Percentiles rank a stretch among this genome's conserved stretches.
phyloP scores from a whole-genome alignment of 2,888 invertebrate species.

The Drosophila pegasa region DNA sequence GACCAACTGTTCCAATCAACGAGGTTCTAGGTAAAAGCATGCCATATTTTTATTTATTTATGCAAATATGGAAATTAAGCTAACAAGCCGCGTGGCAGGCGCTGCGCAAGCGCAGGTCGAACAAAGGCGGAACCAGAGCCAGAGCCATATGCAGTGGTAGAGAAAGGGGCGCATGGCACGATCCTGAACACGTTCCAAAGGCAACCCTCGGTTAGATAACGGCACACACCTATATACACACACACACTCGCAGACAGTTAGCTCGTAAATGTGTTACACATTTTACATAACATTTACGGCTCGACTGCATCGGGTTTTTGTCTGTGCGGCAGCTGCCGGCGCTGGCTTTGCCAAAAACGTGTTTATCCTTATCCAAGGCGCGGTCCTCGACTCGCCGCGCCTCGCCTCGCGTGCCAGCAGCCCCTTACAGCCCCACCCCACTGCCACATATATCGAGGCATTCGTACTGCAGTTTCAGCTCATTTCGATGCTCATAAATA shows the following conservation, averaged over 20 bases:
- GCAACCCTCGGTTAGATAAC: slow-evolving; percentile 66
- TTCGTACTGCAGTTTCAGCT: slow-evolving; percentile 59
- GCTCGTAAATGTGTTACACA: slow-evolving; percentile 53
- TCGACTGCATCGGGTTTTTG: slow-evolving; percentile 27
- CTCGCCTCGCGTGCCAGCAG: slow-evolving; percentile 61
- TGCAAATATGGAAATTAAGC: slow-evolving; percentile 62
- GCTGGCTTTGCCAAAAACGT: slow-evolving; percentile 67
- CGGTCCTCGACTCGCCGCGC: slow-evolving; percentile 23
- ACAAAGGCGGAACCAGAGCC: neutral
- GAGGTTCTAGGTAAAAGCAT: slow-evolving; percentile 10
- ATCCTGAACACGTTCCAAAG: slow-evolving; percentile 66
- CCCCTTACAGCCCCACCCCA: slow-evolving; percentile 26
- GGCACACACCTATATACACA: slow-evolving; percentile 35
- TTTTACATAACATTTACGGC: slow-evolving; percentile 61
- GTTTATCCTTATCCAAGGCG: slow-evolving; percentile 70
- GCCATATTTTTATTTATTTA: slow-evolving; percentile 48
- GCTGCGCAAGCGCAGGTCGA: slow-evolving; percentile 59
- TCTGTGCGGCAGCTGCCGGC: slow-evolving; percentile 51
- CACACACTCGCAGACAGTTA: slow-evolving; percentile 1
- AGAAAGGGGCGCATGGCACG: slow-evolving; percentile 36
- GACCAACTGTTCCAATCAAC: slow-evolving; percentile 49
- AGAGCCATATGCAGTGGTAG: slow-evolving; percentile 29
- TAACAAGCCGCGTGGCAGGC: slow-evolving; percentile 45
- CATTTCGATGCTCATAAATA: slow-evolving; percentile 78
- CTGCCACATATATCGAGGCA: slow-evolving; percentile 18